Evolutionary conservation across 2,888 invertebrate species (phyloP).

Genomic region (Eumacrocentrus americanus): DNA sequence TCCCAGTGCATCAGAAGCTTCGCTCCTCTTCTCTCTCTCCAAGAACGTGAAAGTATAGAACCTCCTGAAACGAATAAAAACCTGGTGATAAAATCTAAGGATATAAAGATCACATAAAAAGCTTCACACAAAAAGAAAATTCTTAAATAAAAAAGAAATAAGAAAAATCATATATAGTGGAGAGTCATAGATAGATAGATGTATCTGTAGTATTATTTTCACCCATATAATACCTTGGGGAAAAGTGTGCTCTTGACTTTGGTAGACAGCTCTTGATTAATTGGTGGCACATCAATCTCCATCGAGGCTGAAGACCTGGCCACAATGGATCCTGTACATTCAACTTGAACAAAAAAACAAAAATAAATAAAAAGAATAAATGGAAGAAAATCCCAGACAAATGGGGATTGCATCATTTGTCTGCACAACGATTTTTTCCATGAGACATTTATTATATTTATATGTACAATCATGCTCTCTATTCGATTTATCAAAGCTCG

Average conservation of each 20-base stretch:
- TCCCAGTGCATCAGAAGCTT: not conserved
- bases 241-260: constrained; percentile 7
- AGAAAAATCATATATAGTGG: not conserved
- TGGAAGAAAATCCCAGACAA: too few species aligned
- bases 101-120: too few species aligned
- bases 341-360: not conserved
- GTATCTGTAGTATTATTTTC: constrained; percentile 46
- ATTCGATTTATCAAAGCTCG: too few species aligned
- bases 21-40: not conserved
- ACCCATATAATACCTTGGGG: constrained; percentile 34
- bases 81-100: too few species aligned
- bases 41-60: not conserved
- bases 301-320: constrained; percentile 43
- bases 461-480: too few species aligned
- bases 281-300: constrained; percentile 51
- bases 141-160: constrained; percentile 12
- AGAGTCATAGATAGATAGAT: constrained; percentile 32
- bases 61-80: not conserved
- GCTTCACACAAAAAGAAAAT: too few species aligned
- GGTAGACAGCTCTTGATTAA: constrained; percentile 48
- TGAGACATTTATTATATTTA: too few species aligned
- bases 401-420: too few species aligned
- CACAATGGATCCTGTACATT: not conserved
- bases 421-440: too few species aligned
- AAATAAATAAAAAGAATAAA: not conserved